phyloP scores from a whole-genome alignment of 1,140 invertebrate species.

The Holotrichia oblita region DNA sequence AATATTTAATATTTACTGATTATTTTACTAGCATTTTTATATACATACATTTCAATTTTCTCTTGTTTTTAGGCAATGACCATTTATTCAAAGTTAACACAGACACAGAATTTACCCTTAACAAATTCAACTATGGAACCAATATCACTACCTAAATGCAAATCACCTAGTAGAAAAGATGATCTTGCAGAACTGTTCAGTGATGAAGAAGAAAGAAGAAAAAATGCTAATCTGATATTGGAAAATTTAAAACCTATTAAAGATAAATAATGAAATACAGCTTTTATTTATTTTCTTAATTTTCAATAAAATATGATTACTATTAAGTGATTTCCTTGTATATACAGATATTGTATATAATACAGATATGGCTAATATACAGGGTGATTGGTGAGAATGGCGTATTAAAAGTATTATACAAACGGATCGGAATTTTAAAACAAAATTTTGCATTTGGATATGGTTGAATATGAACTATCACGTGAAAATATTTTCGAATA shows the following conservation, averaged over 20 bases:
- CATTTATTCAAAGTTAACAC: constrained; percentile 73
- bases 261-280: constrained; percentile 40
- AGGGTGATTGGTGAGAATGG: too few species aligned
- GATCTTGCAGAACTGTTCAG: constrained; percentile 66
- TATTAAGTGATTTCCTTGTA: too few species aligned
- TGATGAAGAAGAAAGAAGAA: constrained; percentile 64
- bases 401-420: too few species aligned
- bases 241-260: constrained; percentile 40
- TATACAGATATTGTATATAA: too few species aligned
- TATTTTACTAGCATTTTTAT: neutral
- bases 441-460: too few species aligned
- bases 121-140: constrained; percentile 42
- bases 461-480: too few species aligned
- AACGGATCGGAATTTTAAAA: too few species aligned
- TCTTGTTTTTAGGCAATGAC: constrained; percentile 70
- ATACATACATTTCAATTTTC: constrained; percentile 42
- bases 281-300: constrained; percentile 38
- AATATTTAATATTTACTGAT: too few species aligned
- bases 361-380: too few species aligned
- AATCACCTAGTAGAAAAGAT: constrained; percentile 47
- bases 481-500: too few species aligned
- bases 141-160: constrained; percentile 41
- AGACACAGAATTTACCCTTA: constrained; percentile 45
- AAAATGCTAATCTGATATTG: constrained; percentile 45
- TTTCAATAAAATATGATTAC: constrained; percentile 66